A percentile compares a stretch with the other conserved stretches of the same genome.
Conservation (phyloP, 2,113 vertebrate genomes). For the Chlorodrepanis virens region DNA sequence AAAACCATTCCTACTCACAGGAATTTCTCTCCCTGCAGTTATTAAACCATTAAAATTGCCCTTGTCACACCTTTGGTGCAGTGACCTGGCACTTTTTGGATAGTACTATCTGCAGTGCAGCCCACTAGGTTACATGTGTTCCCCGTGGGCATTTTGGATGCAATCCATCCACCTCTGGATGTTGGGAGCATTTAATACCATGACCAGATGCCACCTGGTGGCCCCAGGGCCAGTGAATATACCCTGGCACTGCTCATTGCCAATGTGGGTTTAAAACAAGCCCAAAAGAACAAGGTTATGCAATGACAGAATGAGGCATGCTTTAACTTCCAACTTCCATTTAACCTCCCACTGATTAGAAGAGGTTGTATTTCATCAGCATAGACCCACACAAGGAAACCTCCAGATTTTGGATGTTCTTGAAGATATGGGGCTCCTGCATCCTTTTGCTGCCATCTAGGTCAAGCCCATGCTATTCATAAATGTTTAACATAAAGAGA, state of each 20-base stretch:
- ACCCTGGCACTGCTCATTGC: not conserved
- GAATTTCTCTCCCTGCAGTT: not conserved
- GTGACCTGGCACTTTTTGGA: not conserved
- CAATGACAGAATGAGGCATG: not conserved
- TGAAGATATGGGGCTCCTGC: not conserved
- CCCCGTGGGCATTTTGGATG: not conserved
- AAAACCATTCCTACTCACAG: not conserved
- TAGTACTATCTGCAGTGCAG: not conserved
- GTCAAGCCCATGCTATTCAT: not conserved
- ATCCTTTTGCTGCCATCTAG: not conserved
- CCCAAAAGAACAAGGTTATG: not conserved
- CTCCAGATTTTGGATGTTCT: not conserved
- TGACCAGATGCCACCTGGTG: not conserved
- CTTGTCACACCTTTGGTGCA: not conserved
- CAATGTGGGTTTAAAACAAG: not conserved
- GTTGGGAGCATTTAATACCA: not conserved
- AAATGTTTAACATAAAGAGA: not conserved
- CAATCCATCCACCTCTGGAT: not conserved
- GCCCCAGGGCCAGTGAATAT: accelerated
- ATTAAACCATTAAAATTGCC: not conserved
- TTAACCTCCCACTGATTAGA: not conserved
- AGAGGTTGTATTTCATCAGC: not conserved
- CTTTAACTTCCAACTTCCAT: not conserved
- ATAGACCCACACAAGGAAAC: accelerated
- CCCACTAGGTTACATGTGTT: accelerated